phyloP scores from a whole-genome alignment of 2,113 vertebrate genomes.

The Cynopterus brachyotis region DNA sequence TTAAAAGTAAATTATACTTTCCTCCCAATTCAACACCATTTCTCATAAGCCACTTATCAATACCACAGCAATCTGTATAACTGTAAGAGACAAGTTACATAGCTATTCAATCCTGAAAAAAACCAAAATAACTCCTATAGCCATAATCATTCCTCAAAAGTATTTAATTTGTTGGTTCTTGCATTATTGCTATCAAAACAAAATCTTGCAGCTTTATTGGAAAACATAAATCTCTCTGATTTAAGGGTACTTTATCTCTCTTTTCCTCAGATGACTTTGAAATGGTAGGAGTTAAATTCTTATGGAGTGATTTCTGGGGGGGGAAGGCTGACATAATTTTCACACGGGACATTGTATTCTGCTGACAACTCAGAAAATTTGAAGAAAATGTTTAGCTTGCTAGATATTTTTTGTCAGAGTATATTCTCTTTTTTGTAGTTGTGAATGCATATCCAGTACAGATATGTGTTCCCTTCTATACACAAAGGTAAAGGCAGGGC shows the following conservation, averaged over 20 bases:
- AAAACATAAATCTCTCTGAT: constrained; percentile 72
- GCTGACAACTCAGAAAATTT: constrained; percentile 69
- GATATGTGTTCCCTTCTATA: accelerated
- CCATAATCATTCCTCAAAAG: constrained; percentile 72
- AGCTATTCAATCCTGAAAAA: constrained; percentile 57
- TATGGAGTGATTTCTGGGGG: constrained; percentile 62
- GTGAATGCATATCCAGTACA: background rate
- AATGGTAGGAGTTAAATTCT: constrained; percentile 69
- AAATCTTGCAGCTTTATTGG: constrained; percentile 66
- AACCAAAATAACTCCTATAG: constrained; percentile 66
- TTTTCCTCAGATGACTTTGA: constrained; percentile 58
- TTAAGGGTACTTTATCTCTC: constrained; percentile 61
- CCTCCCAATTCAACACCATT: constrained; percentile 31
- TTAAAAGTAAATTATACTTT: constrained; percentile 66
- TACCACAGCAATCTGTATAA: constrained; percentile 16
- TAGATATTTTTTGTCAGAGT: background rate
- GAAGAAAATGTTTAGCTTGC: constrained; percentile 11
- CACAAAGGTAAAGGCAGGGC: too few species aligned
- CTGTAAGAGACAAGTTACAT: constrained; percentile 44
- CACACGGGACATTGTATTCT: constrained; percentile 51
- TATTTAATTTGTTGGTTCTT: constrained; percentile 71
- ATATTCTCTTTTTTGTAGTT: background rate
- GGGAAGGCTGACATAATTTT: constrained; percentile 68
- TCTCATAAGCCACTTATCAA: constrained; percentile 71
- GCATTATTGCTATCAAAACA: constrained; percentile 75